A percentile compares a stretch with the other conserved stretches of the same genome.
phyloP scores from a whole-genome alignment of 2,888 invertebrate species.

The Heliconius ethilla region DNA sequence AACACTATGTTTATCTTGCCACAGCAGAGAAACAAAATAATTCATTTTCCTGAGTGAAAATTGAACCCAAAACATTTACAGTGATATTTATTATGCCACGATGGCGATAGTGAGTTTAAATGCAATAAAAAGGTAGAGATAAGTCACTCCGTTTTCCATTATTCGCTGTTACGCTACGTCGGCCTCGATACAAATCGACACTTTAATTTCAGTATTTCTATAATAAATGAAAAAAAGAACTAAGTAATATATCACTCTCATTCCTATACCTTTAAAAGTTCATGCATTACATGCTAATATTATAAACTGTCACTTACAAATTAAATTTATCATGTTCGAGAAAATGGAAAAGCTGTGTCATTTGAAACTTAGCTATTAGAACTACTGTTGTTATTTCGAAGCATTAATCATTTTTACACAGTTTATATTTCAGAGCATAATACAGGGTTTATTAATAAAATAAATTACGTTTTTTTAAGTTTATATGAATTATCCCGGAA shows the following conservation, averaged over 20 bases:
- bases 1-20: no score
- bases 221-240: not conserved
- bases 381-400: slow-evolving; percentile 20
- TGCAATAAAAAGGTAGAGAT: no score
- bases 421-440: slow-evolving; percentile 6
- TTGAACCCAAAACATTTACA: no score
- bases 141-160: no score
- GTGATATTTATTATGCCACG: no score
- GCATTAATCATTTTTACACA: slow-evolving; percentile 29
- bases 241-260: not conserved
- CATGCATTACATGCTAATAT: not conserved
- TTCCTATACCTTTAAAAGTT: not conserved
- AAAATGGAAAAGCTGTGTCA: slow-evolving; percentile 34
- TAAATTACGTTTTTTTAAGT: not conserved
- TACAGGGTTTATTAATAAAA: not conserved
- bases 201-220: not conserved
- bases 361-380: slow-evolving; percentile 29
- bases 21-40: no score
- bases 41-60: no score
- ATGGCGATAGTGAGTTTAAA: no score
- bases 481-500: no score
- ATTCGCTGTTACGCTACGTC: no score
- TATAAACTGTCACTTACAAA: not conserved
- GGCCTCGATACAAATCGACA: no score
- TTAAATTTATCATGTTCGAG: not conserved